A percentile compares a stretch with the other conserved stretches of the same genome.
Evolutionary conservation across 2,797 vertebrate species (phyloP).

Genomic region (Schizopygopsis malacanthus): DNA sequence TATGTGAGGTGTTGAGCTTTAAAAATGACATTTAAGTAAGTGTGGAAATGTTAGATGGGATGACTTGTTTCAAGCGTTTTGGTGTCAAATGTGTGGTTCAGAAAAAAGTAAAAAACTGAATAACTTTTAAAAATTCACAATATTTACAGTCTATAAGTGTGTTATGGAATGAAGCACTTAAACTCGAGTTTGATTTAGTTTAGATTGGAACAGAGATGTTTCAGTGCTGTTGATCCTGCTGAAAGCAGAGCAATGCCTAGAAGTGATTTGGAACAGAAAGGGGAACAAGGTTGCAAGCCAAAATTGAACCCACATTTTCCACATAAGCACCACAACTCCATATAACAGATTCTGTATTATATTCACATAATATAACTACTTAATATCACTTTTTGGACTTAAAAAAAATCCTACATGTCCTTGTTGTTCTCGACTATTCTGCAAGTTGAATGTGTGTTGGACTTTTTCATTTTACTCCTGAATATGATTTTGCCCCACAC

Average conservation of each 20-base stretch:
- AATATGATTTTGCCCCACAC: constrained; percentile 19
- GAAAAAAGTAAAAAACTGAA: not conserved
- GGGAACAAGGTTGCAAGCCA: not conserved
- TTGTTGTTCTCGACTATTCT: not conserved
- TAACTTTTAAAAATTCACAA: not conserved
- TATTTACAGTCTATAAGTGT: not conserved
- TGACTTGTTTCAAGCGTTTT: constrained; percentile 53
- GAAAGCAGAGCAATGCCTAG: not conserved
- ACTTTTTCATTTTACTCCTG: constrained; percentile 20
- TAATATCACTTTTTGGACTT: not conserved
- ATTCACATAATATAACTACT: not conserved
- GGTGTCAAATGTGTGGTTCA: not conserved
- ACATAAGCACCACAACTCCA: not conserved
- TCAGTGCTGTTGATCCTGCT: not conserved
- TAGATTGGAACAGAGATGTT: not conserved
- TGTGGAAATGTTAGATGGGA: constrained; percentile 61
- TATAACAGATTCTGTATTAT: not conserved
- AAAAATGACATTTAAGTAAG: constrained; percentile 71
- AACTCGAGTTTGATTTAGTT: not conserved
- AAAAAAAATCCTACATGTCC: not conserved
- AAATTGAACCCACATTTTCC: not conserved
- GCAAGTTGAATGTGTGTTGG: not conserved
- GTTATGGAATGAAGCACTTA: not conserved
- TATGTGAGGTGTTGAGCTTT: constrained; percentile 70
- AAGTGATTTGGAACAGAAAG: not conserved